Conservation (phyloP, 2,113 vertebrate species). For the Leptobrachium leishanense region DNA sequence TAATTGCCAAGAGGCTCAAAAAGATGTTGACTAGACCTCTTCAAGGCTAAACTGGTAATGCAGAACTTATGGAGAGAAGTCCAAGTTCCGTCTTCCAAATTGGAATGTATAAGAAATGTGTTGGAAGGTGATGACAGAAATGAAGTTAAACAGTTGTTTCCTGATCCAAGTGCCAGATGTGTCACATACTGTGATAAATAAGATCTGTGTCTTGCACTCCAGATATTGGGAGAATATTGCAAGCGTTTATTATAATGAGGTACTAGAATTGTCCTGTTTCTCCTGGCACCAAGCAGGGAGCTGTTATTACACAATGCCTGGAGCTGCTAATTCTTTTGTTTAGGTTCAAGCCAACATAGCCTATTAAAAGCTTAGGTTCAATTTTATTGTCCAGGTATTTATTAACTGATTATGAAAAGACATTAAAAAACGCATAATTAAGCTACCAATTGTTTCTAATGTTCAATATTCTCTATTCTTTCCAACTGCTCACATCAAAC, state of each 20-base stretch:
- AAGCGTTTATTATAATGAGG: slow-evolving; percentile 79
- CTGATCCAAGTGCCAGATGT: slow-evolving; percentile 95
- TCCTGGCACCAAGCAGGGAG: slow-evolving; percentile 75
- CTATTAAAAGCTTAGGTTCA: slow-evolving; percentile 79
- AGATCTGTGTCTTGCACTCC: slow-evolving; percentile 87
- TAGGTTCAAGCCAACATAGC: slow-evolving; percentile 70
- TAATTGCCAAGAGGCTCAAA: slow-evolving; percentile 73
- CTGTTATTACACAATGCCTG: slow-evolving; percentile 73
- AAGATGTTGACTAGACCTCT: slow-evolving; percentile 60
- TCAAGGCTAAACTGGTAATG: slow-evolving; percentile 83
- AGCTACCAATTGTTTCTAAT: slow-evolving; percentile 66
- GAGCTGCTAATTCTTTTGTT: slow-evolving; percentile 83
- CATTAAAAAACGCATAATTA: slow-evolving; percentile 78
- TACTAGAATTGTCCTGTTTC: slow-evolving; percentile 76
- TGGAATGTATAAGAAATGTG: slow-evolving; percentile 96
- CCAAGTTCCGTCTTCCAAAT: slow-evolving; percentile 82
- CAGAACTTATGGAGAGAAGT: slow-evolving; percentile 86
- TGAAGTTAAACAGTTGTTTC: slow-evolving; percentile 99
- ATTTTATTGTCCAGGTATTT: slow-evolving; percentile 81
- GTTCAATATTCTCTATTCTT: slow-evolving; percentile 58
- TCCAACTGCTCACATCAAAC: slow-evolving; percentile 50
- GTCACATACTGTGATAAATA: slow-evolving; percentile 93
- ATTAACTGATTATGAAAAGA: slow-evolving; percentile 84
- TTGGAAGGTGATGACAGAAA: slow-evolving; percentile 99
- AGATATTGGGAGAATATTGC: slow-evolving; percentile 83